Conservation (phyloP, 2,113 vertebrate genomes). For the Tenrec ecaudatus region DNA sequence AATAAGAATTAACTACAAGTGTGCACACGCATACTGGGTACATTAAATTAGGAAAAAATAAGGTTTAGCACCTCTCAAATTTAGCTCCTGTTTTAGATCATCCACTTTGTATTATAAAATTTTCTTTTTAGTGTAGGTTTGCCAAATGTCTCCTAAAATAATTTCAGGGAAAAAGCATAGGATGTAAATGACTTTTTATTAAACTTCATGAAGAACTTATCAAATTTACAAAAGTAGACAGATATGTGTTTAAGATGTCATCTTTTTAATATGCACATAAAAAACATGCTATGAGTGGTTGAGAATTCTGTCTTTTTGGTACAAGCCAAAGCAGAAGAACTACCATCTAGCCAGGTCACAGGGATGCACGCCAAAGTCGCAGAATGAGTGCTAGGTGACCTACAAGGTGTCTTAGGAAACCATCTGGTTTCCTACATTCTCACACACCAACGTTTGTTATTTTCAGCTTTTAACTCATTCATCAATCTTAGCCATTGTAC, state of each 20-base stretch:
- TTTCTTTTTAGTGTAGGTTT: slow-evolving; percentile 15
- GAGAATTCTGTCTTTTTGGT: neutral
- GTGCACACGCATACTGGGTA: neutral
- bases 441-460: no score
- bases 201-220: slow-evolving; percentile 11
- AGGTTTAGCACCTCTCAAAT: neutral
- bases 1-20: neutral
- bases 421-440: no score
- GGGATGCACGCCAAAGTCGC: no score
- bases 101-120: neutral
- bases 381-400: neutral
- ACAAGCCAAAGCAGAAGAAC: neutral
- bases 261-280: neutral
- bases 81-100: neutral
- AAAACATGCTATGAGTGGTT: neutral
- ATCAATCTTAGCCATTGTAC: no score
- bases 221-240: neutral
- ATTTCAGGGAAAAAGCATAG: neutral
- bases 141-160: slow-evolving; percentile 13
- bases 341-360: neutral
- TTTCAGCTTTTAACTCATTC: no score
- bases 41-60: neutral
- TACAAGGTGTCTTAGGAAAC: no score
- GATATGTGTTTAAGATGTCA: neutral
- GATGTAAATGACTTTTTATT: neutral